Evolutionary conservation across 2,113 vertebrate genomes (phyloP).

Genomic region (Aphyosemion australe): DNA sequence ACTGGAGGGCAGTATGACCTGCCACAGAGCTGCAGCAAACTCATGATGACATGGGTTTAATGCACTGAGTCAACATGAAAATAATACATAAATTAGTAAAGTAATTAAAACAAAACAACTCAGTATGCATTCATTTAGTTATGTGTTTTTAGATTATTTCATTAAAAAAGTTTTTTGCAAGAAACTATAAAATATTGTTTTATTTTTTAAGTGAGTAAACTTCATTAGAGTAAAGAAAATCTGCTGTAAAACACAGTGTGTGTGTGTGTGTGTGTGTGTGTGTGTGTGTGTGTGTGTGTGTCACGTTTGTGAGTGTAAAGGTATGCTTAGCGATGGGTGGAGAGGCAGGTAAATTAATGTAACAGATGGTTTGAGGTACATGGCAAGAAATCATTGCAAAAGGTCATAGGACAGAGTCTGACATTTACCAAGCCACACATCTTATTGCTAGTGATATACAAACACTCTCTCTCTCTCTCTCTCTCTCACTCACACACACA

Average conservation of each 20-base stretch:
- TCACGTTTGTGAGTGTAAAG: neutral
- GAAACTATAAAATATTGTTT: too few species aligned
- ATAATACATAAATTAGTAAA: slow-evolving; percentile 15
- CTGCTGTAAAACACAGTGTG: neutral
- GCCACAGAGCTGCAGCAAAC: neutral
- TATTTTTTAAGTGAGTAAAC: too few species aligned
- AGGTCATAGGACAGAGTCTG: slow-evolving; percentile 59
- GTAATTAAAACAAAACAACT: slow-evolving; percentile 2
- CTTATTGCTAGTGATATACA: slow-evolving; percentile 23
- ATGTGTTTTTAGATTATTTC: too few species aligned
- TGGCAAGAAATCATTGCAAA: slow-evolving; percentile 50
- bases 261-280: neutral
- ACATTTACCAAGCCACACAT: slow-evolving; percentile 59
- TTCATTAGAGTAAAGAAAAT: too few species aligned
- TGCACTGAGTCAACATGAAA: slow-evolving; percentile 12
- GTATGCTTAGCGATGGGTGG: slow-evolving; percentile 1
- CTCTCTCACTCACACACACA: slow-evolving; percentile 4
- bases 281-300: neutral
- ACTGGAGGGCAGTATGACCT: neutral
- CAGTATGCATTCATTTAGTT: neutral
- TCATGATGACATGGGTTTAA: slow-evolving; percentile 22
- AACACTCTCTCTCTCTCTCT: slow-evolving; percentile 1
- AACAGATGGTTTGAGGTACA: slow-evolving; percentile 52
- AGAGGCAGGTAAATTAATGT: slow-evolving; percentile 52
- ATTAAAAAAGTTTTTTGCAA: too few species aligned